These are phyloP conservation scores for Apogon talboti DNA, from an alignment of 2,797 vertebrate genomes.

Conservation along the genomic window DNA sequence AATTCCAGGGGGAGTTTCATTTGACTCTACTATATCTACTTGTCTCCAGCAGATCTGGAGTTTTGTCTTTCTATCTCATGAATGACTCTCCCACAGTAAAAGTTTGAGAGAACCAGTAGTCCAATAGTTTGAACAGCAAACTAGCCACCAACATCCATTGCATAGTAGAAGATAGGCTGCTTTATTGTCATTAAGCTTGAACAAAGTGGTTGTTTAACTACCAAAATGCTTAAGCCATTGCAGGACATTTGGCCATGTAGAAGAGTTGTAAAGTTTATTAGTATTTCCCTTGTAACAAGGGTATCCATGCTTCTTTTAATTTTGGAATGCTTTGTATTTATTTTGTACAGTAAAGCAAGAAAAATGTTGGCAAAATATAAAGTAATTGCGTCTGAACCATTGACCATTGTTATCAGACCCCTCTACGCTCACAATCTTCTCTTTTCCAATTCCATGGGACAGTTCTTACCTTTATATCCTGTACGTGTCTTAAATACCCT, in stretches of 20 bases:
- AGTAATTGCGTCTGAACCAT: constrained; percentile 17
- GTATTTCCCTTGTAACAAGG: constrained; percentile 84
- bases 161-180: constrained; percentile 60
- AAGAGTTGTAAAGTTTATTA: constrained; percentile 71
- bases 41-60: constrained; percentile 8
- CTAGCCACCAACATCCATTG: constrained; percentile 39
- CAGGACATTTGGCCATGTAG: constrained; percentile 82
- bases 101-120: constrained; percentile 31
- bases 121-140: constrained; percentile 27
- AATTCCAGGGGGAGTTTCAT: constrained; percentile 13
- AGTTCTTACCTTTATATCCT: constrained; percentile 30
- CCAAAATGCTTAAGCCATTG: constrained; percentile 78
- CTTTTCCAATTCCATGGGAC: constrained; percentile 22
- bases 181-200: constrained; percentile 70
- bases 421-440: neutral
- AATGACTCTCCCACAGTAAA: constrained; percentile 30
- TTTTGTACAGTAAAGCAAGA: constrained; percentile 60
- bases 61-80: neutral
- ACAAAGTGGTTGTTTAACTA: constrained; percentile 59
- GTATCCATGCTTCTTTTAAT: constrained; percentile 63
- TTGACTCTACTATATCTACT: constrained; percentile 11
- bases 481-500: constrained; percentile 34
- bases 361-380: constrained; percentile 16
- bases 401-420: constrained; percentile 23
- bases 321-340: constrained; percentile 70